Evolutionary conservation across 2,888 invertebrate genomes (phyloP), one percentile per base, ranked within the genome.

Genomic region (Spialia ferax): DNA sequence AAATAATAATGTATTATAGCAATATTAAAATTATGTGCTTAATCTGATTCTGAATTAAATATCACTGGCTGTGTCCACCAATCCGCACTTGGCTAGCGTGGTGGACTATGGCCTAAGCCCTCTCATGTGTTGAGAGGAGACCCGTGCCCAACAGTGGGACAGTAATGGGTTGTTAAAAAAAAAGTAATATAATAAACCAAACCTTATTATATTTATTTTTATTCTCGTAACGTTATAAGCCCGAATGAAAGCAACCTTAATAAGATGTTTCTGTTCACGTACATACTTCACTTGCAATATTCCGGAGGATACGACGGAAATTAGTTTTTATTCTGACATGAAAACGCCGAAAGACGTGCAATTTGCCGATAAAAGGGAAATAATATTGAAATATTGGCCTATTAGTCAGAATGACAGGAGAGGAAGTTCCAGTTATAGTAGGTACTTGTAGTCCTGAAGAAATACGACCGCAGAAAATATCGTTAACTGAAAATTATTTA

Each of bases 241-340:
- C 57, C 10, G 42, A 42, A 26, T 23, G 42, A 42, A 42, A 42
- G 20, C n/a, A 23, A 42, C 42, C 42, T 59, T 42, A 42, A 42
- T 42, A 59, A 59, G 10, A 15, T 26, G 29, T 48, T 29, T 60
- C 60, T 26, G 45, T 57, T 38, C 57, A 60, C 60, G 29, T 18
- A 48, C 4, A 13, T 32, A 38, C 35, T 38, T 38, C 13, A 38
- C n/a, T n/a, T n/a, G 35, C 13, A 38, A 38, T 38, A 32, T 10
- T 7, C 23, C 18, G 29, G 18, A 15, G 42, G 8, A 7, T 11
- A 15, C n/a, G 15, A 45, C 59, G 59, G 59, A 60, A 60, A 60
- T 45, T 60, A 60, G 45, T 57, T 60, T 60, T 60, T 60, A 59
- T 60, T 26, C 26, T 1, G 18, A 26, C 29, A 45, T 60, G 23